These are phyloP conservation scores for Ruditapes philippinarum DNA, from an alignment of 1,140 invertebrate species.

Conservation along the genomic window DNA sequence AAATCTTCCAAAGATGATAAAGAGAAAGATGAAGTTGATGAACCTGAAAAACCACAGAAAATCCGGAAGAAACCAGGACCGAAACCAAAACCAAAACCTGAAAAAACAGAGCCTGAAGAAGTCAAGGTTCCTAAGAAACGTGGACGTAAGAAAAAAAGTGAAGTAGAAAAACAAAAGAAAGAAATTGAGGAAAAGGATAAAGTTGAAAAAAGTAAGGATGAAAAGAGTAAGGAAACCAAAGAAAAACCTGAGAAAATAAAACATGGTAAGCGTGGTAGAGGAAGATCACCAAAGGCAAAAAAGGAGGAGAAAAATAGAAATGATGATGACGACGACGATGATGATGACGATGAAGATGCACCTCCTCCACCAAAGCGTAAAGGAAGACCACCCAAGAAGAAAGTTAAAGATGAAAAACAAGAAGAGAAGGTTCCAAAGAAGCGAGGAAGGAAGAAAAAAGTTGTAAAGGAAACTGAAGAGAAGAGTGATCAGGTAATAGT, in stretches of 20 bases:
- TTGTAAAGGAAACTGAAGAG: slow-evolving; percentile 50
- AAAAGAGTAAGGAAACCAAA: slow-evolving; percentile 41
- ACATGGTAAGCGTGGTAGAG: slow-evolving; percentile 35
- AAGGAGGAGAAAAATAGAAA: slow-evolving; percentile 42
- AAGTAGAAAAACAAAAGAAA: slow-evolving; percentile 22
- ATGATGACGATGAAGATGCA: slow-evolving; percentile 16
- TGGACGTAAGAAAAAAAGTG: slow-evolving; percentile 68
- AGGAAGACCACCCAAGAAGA: slow-evolving; percentile 36
- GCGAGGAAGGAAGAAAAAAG: slow-evolving; percentile 51
- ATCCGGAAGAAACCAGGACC: slow-evolving; percentile 68
- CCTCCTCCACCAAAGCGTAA: slow-evolving; percentile 21
- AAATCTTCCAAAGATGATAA: not conserved
- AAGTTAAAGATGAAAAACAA: slow-evolving; percentile 2
- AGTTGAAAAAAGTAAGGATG: slow-evolving; percentile 37
- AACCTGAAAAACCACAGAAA: slow-evolving; percentile 53
- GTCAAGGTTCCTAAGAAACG: slow-evolving; percentile 70
- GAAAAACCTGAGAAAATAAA: slow-evolving; percentile 55
- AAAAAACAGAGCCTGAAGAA: slow-evolving; percentile 65
- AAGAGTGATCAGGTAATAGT: slow-evolving; percentile 56
- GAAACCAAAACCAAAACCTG: slow-evolving; percentile 74
- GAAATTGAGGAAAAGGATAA: slow-evolving; percentile 48
- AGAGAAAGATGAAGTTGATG: not conserved
- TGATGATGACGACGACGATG: slow-evolving; percentile 44
- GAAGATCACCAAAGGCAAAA: slow-evolving; percentile 51
- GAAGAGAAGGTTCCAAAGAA: slow-evolving; percentile 43